phyloP scores from a whole-genome alignment of 2,888 invertebrate species.

The Torymus auratus region DNA sequence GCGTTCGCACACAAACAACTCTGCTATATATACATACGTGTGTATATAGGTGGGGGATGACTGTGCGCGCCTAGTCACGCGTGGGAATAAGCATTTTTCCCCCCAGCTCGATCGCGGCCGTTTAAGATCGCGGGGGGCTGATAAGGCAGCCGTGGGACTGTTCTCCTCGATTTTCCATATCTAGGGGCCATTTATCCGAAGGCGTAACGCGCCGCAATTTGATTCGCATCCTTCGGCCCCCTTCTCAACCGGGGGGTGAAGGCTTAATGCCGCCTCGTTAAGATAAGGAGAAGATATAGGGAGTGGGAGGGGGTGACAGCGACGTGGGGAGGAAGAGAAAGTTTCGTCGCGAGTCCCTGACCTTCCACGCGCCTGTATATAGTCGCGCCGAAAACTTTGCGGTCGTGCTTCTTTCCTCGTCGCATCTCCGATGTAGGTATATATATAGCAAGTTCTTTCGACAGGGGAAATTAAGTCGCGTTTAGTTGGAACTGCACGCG shows the following conservation, averaged over 20 bases:
- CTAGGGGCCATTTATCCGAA: constrained; percentile 38
- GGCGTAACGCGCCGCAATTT: constrained; percentile 34
- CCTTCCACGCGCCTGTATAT: constrained; percentile 3
- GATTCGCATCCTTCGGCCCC: constrained; percentile 43
- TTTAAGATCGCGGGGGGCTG: constrained; percentile 15
- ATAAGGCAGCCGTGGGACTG: constrained; percentile 30
- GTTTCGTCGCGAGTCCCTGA: constrained; percentile 28
- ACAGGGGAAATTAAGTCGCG: constrained; percentile 33
- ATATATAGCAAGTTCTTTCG: neutral
- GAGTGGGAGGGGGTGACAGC: neutral
- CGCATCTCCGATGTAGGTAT: no score
- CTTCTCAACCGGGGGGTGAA: neutral
- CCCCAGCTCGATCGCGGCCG: constrained; percentile 2
- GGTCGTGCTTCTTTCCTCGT: neutral
- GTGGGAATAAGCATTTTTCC: constrained; percentile 52
- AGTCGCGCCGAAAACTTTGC: constrained; percentile 23
- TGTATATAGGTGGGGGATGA: no score
- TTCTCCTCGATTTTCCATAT: constrained; percentile 23
- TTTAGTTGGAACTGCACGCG: constrained; percentile 22
- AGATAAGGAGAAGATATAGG: constrained; percentile 44
- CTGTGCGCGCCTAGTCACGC: constrained; percentile 1
- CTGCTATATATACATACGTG: neutral
- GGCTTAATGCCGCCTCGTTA: constrained; percentile 50
- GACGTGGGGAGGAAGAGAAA: neutral
- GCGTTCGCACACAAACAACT: constrained; percentile 5